Percentiles rank a stretch among this genome's conserved stretches.
phyloP scores from a whole-genome alignment of 2,797 vertebrate species.

The Ctenopoma multispine region DNA sequence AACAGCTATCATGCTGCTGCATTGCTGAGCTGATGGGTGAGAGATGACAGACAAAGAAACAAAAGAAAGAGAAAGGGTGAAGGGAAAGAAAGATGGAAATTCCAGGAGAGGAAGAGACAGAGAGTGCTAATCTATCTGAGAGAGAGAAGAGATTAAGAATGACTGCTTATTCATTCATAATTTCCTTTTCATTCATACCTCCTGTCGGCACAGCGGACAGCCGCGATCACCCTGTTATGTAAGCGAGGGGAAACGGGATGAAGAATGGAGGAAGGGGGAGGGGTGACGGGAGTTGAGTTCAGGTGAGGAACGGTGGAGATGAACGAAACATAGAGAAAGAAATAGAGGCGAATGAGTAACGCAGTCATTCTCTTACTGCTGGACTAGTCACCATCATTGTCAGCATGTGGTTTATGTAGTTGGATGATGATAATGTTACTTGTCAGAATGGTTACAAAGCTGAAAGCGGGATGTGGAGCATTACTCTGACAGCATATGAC shows the following conservation, averaged over 20 bases:
- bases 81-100: conserved; percentile 1
- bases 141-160: conserved; percentile 70
- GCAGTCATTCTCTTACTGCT: not conserved
- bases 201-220: conserved; percentile 30
- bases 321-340: not conserved
- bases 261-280: not conserved
- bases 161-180: conserved; percentile 80
- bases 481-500: not conserved
- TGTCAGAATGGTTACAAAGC: conserved; percentile 39
- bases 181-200: conserved; percentile 68
- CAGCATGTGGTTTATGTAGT: not conserved
- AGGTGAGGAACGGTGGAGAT: conserved; percentile 44
- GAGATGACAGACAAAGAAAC: conserved; percentile 18
- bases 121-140: conserved; percentile 10
- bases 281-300: conserved; percentile 21
- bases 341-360: not conserved
- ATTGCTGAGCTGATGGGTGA: conserved; percentile 42
- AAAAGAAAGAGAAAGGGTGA: conserved; percentile 6
- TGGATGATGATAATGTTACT: conserved; percentile 8
- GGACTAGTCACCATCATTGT: not conserved
- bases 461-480: conserved; percentile 9
- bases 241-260: conserved; percentile 15
- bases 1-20: conserved; percentile 70
- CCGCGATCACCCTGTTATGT: conserved; percentile 39
- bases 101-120: conserved; percentile 5